These are phyloP conservation scores for Myanophis thanlyinensis DNA, from an alignment of 2,113 vertebrate species.

Conservation along the genomic window DNA sequence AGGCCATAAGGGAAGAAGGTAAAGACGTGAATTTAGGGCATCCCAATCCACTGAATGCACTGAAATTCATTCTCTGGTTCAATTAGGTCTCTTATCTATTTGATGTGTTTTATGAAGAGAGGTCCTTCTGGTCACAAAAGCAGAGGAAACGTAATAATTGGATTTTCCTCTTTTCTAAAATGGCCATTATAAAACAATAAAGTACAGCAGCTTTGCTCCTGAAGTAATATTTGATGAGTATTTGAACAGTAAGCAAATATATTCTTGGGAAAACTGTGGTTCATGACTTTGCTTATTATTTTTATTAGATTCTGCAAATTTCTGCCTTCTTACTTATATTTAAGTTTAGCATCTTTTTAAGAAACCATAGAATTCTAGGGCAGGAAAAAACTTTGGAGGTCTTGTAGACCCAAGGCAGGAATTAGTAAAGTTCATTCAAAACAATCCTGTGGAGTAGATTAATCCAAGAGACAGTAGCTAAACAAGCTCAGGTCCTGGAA, in stretches of 20 bases:
- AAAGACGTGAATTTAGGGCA: fast-evolving
- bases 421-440: not conserved
- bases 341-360: not conserved
- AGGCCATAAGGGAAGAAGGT: not conserved
- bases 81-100: not conserved
- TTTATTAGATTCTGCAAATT: not conserved
- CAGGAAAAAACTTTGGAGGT: not conserved
- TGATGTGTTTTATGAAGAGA: not conserved
- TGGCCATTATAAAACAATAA: not conserved
- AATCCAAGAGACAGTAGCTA: not conserved
- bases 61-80: not conserved
- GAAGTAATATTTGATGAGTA: not conserved
- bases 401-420: not conserved
- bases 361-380: not conserved
- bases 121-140: not conserved
- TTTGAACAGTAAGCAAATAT: not conserved
- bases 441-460: not conserved
- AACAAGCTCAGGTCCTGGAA: not conserved
- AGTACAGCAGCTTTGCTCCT: not conserved
- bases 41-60: too few relatives aligned
- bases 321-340: not conserved
- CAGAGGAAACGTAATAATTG: not conserved
- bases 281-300: too few relatives aligned
- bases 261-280: fast-evolving
- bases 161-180: not conserved